Conservation (phyloP, 1,140 invertebrate species). For the Melipona quadrifasciata region DNA sequence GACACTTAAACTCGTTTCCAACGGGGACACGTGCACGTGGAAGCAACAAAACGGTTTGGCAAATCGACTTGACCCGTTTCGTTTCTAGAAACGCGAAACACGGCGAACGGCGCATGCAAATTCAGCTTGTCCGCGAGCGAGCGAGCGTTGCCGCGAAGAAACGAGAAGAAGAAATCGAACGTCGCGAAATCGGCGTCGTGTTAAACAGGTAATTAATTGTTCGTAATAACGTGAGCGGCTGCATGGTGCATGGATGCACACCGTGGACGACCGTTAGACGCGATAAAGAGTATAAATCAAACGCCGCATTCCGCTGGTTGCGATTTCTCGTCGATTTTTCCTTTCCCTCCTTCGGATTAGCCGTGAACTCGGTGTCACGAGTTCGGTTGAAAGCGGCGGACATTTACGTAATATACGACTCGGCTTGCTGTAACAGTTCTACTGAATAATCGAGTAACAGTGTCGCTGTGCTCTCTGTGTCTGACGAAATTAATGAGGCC, state of each 20-base stretch:
- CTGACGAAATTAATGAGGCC: constrained; percentile 10
- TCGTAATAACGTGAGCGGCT: constrained; percentile 28
- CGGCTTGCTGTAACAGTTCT: constrained; percentile 15
- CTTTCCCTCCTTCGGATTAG: not conserved
- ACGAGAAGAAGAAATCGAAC: not conserved
- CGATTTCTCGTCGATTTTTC: constrained; percentile 35
- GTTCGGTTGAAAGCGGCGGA: constrained; percentile 3
- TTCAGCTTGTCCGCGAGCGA: not conserved
- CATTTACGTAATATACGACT: constrained; percentile 36
- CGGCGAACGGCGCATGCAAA: constrained; percentile 21
- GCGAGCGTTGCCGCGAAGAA: not conserved
- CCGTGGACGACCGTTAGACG: constrained; percentile 32
- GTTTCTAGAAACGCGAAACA: not conserved
- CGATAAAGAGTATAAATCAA: constrained; percentile 48
- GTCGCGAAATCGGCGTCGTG: not conserved
- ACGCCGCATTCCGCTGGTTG: constrained; percentile 19
- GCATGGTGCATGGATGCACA: constrained; percentile 4
- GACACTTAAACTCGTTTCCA: constrained; percentile 1
- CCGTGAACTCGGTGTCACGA: constrained; percentile 17
- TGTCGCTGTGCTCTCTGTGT: not conserved
- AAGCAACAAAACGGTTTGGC: constrained; percentile 1
- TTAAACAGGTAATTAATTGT: constrained; percentile 43
- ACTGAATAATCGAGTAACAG: constrained; percentile 29
- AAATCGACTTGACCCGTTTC: constrained; percentile 13
- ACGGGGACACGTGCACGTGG: not conserved